These are phyloP conservation scores for Masnerella sp. DNA, from an alignment of 2,888 invertebrate genomes.

Conservation along the genomic window DNA sequence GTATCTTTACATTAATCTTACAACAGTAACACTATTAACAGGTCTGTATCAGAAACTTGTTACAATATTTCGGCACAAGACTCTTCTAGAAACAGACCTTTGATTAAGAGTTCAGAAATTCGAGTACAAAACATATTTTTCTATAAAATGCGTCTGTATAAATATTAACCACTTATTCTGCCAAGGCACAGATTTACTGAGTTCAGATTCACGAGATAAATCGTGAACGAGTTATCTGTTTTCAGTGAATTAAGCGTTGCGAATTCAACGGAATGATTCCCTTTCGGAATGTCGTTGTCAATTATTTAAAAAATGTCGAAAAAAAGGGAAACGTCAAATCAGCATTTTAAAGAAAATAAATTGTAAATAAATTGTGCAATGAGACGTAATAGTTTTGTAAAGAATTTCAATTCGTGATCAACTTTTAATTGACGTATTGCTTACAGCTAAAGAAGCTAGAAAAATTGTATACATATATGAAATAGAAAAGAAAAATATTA, in stretches of 20 bases:
- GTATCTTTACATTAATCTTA: constrained; percentile 50
- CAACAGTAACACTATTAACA: constrained; percentile 39
- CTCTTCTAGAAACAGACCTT: constrained; percentile 36
- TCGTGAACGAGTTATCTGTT: constrained; percentile 41
- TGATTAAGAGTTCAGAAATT: constrained; percentile 27
- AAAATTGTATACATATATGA: constrained; percentile 23
- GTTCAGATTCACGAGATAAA: constrained; percentile 60
- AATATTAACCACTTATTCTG: constrained; percentile 22
- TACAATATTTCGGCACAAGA: constrained; percentile 8
- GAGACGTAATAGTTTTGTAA: constrained; percentile 2
- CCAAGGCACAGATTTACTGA: constrained; percentile 37
- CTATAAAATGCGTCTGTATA: constrained; percentile 36
- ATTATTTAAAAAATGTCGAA: too few relatives aligned
- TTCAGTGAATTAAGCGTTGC: too few relatives aligned
- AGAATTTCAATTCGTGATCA: constrained; percentile 4
- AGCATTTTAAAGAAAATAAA: too few relatives aligned
- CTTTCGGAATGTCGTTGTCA: too few relatives aligned
- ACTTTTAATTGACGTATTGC: constrained; percentile 4
- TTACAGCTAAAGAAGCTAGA: constrained; percentile 26
- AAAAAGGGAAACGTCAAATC: too few relatives aligned
- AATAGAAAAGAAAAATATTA: constrained; percentile 20
- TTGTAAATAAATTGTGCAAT: background rate
- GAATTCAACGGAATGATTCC: too few relatives aligned
- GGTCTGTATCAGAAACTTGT: constrained; percentile 30
- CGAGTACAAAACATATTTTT: constrained; percentile 29